Evolutionary conservation across 2,888 invertebrate genomes (phyloP), one percentile per base, ranked within the genome.

Genomic region (Cephus rjabovi): DNA sequence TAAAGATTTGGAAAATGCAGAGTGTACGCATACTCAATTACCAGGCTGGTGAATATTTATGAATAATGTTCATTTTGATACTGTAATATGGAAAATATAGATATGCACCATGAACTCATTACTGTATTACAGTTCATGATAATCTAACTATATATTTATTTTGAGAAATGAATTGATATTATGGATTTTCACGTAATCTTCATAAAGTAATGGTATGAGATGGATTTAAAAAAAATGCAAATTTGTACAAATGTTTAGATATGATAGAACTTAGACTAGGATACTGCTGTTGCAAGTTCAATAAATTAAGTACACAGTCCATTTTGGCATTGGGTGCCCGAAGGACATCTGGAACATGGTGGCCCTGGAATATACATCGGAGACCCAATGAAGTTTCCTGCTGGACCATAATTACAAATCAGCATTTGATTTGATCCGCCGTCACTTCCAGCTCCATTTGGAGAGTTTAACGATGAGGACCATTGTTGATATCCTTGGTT

Each of bases 331-430:
- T 12, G 4, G 33, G 31, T 71, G 15, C 31, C 12, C 1, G 31
- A 33, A 23, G 71, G 71, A 71, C 71, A 71, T 33, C 34, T 71
- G 71, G 71, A 71, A 34, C 71, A 71, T 2, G 71, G 71, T 23
- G 31, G 15, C 23, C 71, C 71, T 68, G 75, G 78, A 12, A 83
- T 79, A 83, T 92, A 92, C 76, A 92, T 80, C 4, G 87, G 85
- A 30, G 84, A 77, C 6, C 86, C 87, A 0, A 86, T 74, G n/a
- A 83, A 76, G 81, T 92, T 92, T 34, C 92, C 92, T 12, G 86
- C 83, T 15, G 92, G 91, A 34, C 91, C 92, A 77, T 93, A 93
- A 82, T 93, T 92, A 83, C 93, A 93, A 34, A 92, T 88, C 80
- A 92, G 85, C 15, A 71, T 31, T 9, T 71, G 71, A 31, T 31